Percentiles rank a stretch among this genome's conserved stretches.
phyloP scores from a whole-genome alignment of 2,113 vertebrate genomes.

The Phylloscopus whistleri region DNA sequence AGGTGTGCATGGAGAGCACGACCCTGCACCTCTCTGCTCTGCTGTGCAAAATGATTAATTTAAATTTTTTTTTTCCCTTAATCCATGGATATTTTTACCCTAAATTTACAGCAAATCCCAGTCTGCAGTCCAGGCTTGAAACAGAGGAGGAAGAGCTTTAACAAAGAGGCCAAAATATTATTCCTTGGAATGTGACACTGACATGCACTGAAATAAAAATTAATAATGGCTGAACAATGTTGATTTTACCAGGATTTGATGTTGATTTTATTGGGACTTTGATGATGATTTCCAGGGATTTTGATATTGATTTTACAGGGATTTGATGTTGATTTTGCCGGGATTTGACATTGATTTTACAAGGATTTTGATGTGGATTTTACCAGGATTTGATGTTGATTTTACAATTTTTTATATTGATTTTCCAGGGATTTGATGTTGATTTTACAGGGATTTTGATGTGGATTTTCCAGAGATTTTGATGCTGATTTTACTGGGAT shows the following conservation, averaged over 20 bases:
- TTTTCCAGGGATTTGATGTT: accelerated
- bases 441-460: accelerated
- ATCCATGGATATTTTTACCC: background rate
- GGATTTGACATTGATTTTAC: background rate
- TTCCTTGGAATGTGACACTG: background rate
- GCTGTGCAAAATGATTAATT: background rate
- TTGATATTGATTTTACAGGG: background rate
- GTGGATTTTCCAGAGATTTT: accelerated
- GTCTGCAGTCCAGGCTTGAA: background rate
- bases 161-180: background rate
- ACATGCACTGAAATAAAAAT: background rate
- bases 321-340: background rate
- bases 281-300: background rate
- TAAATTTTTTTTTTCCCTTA: background rate
- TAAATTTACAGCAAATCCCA: background rate
- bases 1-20: background rate
- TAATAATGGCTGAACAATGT: background rate
- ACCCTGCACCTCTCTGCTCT: background rate
- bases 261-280: accelerated
- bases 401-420: too few relatives aligned
- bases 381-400: accelerated
- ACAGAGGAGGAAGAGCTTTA: background rate
- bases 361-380: accelerated
- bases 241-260: background rate
- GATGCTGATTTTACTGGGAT: accelerated